Conservation (phyloP, 2,888 invertebrate species). For the Dione vanillae region DNA sequence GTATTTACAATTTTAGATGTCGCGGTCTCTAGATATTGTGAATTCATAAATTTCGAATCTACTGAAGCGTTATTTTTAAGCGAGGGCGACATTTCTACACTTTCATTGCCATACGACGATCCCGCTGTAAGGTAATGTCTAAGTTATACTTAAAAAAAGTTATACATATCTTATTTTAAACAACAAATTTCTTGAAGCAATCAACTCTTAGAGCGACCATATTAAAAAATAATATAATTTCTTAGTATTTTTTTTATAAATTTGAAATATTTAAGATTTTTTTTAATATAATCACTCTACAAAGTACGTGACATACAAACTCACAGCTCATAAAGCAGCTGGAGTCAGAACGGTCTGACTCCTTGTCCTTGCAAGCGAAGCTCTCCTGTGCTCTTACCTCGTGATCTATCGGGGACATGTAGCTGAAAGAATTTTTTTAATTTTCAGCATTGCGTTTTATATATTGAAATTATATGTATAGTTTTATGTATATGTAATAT, state of each 20-base stretch:
- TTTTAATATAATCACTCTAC: constrained; percentile 28
- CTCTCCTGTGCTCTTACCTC: constrained; percentile 74
- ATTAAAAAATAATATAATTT: too few relatives aligned
- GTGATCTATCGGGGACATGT: constrained; percentile 78
- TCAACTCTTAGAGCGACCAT: constrained; percentile 29
- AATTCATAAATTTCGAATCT: constrained; percentile 65
- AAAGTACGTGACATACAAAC: constrained; percentile 52
- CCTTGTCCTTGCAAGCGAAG: constrained; percentile 69
- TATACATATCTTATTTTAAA: background rate
- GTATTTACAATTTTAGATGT: constrained; percentile 81
- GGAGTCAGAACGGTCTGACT: constrained; percentile 77
- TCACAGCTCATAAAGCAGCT: constrained; percentile 84
- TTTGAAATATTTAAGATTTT: too few relatives aligned
- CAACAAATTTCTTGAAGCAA: constrained; percentile 26
- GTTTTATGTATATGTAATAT: background rate
- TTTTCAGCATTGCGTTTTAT: background rate
- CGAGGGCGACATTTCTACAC: constrained; percentile 79
- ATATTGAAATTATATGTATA: background rate
- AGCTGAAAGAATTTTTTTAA: constrained; percentile 60
- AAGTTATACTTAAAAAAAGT: constrained; percentile 7
- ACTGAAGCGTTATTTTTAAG: constrained; percentile 75
- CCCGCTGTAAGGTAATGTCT: constrained; percentile 64
- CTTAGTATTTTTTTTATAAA: too few relatives aligned
- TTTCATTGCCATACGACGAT: constrained; percentile 78
- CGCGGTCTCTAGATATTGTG: constrained; percentile 66